phyloP scores from a whole-genome alignment of 2,113 vertebrate genomes.

The Microtus richardsoni region DNA sequence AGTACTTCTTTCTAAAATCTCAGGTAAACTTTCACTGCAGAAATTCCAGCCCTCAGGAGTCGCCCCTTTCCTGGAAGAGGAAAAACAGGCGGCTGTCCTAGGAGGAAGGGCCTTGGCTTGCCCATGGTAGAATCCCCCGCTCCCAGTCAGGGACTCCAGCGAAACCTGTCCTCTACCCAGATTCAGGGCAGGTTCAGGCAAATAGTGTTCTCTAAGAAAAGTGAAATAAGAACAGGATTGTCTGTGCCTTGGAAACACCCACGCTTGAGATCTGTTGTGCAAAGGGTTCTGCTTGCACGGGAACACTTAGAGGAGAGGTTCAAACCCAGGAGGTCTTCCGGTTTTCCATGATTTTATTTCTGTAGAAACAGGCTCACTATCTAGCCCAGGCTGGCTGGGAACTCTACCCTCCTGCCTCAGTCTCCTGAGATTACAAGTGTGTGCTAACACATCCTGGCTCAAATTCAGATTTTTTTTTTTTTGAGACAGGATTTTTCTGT shows the following conservation, averaged over 20 bases:
- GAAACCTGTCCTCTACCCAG: neutral
- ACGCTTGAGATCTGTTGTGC: neutral
- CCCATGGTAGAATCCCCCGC: neutral
- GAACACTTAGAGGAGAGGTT: neutral
- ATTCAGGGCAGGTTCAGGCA: neutral
- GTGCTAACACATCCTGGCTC: neutral
- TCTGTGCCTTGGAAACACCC: neutral
- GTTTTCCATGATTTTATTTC: neutral
- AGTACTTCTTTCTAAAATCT: neutral
- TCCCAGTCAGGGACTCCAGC: neutral
- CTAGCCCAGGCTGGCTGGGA: neutral
- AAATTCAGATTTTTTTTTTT: neutral
- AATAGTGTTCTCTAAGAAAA: neutral
- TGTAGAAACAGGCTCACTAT: neutral
- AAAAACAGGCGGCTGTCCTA: neutral
- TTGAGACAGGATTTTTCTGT: too few relatives aligned
- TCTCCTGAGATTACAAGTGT: neutral
- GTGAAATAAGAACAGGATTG: neutral
- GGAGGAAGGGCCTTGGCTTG: neutral
- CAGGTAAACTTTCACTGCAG: neutral
- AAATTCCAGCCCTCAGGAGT: neutral
- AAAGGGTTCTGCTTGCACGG: neutral
- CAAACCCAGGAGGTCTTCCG: neutral
- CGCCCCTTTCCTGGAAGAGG: neutral
- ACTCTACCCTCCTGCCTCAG: neutral